Conservation (phyloP, 1,140 invertebrate genomes). For the Pomacea maculata region DNA sequence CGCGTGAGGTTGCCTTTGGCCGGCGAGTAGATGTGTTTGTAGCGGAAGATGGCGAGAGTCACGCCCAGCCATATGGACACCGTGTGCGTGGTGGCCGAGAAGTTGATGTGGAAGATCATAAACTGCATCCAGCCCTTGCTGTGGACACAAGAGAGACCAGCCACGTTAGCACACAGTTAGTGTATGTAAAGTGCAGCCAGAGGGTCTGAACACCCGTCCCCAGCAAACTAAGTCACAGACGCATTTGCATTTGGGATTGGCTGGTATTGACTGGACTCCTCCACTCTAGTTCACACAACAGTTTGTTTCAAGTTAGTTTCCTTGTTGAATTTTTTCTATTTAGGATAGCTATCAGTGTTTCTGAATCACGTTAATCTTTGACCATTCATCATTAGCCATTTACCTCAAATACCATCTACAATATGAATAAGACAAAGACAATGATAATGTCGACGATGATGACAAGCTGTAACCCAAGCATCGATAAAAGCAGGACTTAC, state of each 20-base stretch:
- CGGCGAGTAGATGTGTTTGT: conserved; percentile 81
- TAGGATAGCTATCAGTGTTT: background rate
- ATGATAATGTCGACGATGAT: background rate
- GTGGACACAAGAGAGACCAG: conserved; percentile 26
- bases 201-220: too few species aligned
- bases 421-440: background rate
- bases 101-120: conserved; percentile 68
- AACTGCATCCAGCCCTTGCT: conserved; percentile 54
- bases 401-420: background rate
- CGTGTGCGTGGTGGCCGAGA: conserved; percentile 84
- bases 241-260: background rate
- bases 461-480: background rate
- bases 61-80: conserved; percentile 93
- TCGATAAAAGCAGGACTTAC: background rate
- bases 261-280: background rate
- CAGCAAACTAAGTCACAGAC: background rate
- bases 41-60: conserved; percentile 83
- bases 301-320: background rate
- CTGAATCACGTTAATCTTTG: background rate
- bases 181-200: background rate
- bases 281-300: background rate
- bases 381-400: background rate
- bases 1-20: conserved; percentile 73
- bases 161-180: background rate
- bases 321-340: background rate